Percentiles rank a stretch among this genome's conserved stretches.
Evolutionary conservation across 2,113 vertebrate genomes (phyloP).

Genomic region (Megaleporinus macrocephalus): DNA sequence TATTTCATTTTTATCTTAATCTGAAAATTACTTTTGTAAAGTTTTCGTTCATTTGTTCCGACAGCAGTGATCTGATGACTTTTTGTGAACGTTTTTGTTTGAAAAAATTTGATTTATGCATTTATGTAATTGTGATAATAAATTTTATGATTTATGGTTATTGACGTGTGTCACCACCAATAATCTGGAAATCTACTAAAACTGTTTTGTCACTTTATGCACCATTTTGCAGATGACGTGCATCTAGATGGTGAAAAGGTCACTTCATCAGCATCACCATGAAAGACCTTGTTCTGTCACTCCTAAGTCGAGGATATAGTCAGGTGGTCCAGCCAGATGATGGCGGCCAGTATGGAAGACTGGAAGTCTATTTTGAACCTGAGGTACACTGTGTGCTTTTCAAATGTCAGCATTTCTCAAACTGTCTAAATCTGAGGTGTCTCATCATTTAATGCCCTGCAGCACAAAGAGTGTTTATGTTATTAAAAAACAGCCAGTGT

Average conservation of each 20-base stretch:
- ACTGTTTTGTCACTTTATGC: not conserved
- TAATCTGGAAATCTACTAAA: not conserved
- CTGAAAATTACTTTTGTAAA: too few relatives aligned
- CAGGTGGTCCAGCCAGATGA: slow-evolving; percentile 63
- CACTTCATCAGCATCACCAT: slow-evolving; percentile 52
- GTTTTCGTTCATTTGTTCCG: too few relatives aligned
- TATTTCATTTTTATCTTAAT: too few relatives aligned
- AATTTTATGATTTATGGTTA: too few relatives aligned
- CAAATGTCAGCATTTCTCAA: not conserved
- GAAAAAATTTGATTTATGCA: too few relatives aligned
- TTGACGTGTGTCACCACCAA: not conserved
- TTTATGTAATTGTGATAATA: too few relatives aligned
- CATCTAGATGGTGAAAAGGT: not conserved
- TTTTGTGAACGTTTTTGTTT: too few relatives aligned
- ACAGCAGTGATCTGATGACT: too few relatives aligned
- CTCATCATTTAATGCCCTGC: not conserved
- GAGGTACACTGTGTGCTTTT: slow-evolving; percentile 62
- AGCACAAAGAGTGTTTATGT: not conserved
- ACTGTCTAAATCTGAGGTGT: not conserved
- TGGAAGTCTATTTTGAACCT: slow-evolving; percentile 81
- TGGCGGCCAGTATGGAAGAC: slow-evolving; percentile 68
- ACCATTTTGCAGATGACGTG: not conserved
- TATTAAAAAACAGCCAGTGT: not conserved
- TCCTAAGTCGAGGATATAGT: slow-evolving; percentile 78
- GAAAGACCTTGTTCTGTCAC: slow-evolving; percentile 76